Evolutionary conservation across 2,113 vertebrate species (phyloP), one percentile per base, ranked within the genome.

Genomic region (Cryptomyrus ogoouensis): DNA sequence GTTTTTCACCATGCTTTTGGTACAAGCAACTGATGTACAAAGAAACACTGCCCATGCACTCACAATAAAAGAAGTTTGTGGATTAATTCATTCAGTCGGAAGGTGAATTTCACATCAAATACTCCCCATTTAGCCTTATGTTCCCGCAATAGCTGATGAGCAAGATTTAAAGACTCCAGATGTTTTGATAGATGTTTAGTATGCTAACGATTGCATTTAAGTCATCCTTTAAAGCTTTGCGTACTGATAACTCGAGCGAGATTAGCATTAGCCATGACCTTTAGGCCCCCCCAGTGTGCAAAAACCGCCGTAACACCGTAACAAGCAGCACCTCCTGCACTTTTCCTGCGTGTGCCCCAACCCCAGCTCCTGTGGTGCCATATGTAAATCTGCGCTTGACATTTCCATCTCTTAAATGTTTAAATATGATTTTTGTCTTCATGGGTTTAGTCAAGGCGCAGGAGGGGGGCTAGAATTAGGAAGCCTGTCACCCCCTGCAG

Each of bases 401-500:
- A 56, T 88, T 35, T 49, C 39, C 39, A 27, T 52, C 35, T 27
- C 35, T 89, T 88, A 62, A 42, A 47, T 80, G 12, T 91, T 86
- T 88, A 21, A 90, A 50, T 46, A 80, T 5, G 15, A 53, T 70
- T 4, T 15, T 7, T 50, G 5, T 17, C 7, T 5, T 56, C 27
- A 52, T 0, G 44, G 49, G n/a, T 89, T 88, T 49, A 1, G 62
- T 24, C 49, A 1, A 97, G 97, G 83, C 95, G 97, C 93, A 98
- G 98, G 83, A 93, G 97, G 89, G 97, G 98, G 77, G 87, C 93
- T 24, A 96, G 96, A 89, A 80, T 95, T 87, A 96, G 98, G n/a
- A 98, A 97, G 50, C 95, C 97, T 0, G 95, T 97, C 7, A 92
- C 96, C 1, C 94, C 94, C 83, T 95, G 97, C 92, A 96, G 97